Base-by-base conservation (phyloP, 1,140 invertebrate species). In the Lamellibrachia luymesi region DNA sequence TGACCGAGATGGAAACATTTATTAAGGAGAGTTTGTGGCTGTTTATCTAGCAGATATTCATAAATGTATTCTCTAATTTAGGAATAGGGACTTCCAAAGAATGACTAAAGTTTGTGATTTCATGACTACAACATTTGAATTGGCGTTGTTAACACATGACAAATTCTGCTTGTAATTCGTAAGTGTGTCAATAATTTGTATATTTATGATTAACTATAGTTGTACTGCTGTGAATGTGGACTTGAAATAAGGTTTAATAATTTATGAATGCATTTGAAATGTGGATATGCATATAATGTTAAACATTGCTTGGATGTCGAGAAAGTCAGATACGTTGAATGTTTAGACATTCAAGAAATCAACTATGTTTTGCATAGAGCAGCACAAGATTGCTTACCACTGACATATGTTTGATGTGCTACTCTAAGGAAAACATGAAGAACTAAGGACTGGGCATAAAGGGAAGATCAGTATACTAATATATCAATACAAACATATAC, bases 181-280 rank as follows among this genome's bases (percentile, higher is more conserved):
- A 80, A 80, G 64, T 80, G 64, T 80, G 17, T 80, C 64, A 80
- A 80, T 80, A 80, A 80, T 80, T 80, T 80, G 64, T 80, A 80
- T 22, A 80, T 80, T 17, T 80, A 80, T 80, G 64, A 22, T 80
- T 80, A 80, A 17, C 4, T 22, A 80, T 80, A 80, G 64, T 80
- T 22, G 17, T 56, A 13, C 6, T 6, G 52, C 52, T 13, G 13
- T 7, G 13, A 13, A 7, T 56, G 1, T 56, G 52, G 13, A 56
- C 52, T 56, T 56, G 13, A 56, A 56, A 56, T 56, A 56, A 56
- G 13, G 52, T 56, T 56, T 56, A 56, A 6, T 7, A 56, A 56
- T 7, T 56, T 6, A 7, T 56, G 52, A 56, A 56, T 56, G 52
- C 52, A 13, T 56, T 56, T 56, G 52, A 56, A 0, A 56, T 56